phyloP scores from a whole-genome alignment of 1,140 invertebrate species.

The Formica selysi region DNA sequence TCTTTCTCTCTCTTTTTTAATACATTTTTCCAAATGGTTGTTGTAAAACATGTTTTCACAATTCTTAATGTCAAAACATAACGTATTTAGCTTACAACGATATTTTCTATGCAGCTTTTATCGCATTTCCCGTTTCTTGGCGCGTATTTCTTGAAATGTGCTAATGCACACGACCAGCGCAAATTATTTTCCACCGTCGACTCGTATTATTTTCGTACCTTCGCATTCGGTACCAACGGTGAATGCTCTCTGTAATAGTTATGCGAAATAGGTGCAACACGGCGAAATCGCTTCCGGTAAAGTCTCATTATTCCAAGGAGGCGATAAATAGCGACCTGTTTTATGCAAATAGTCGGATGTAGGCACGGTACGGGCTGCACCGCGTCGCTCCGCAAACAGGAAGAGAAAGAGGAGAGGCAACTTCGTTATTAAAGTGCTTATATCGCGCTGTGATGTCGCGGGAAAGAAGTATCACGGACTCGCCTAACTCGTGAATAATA shows the following conservation, averaged over 20 bases:
- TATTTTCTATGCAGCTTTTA: background rate
- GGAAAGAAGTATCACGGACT: constrained; percentile 65
- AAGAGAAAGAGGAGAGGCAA: constrained; percentile 12
- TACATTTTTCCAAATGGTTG: no score
- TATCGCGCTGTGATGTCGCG: constrained; percentile 39
- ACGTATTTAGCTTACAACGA: background rate
- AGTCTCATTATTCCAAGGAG: constrained; percentile 61
- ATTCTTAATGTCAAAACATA: background rate
- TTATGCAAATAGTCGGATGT: constrained; percentile 70
- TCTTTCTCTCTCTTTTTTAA: background rate
- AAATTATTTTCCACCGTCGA: constrained; percentile 38
- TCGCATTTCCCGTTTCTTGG: background rate
- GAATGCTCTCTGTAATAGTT: constrained; percentile 41
- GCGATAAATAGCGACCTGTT: constrained; percentile 72
- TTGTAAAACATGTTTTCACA: background rate
- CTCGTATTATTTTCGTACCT: constrained; percentile 14
- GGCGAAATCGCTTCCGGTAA: constrained; percentile 33
- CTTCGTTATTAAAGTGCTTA: constrained; percentile 72
- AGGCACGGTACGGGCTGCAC: constrained; percentile 60
- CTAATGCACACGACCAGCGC: constrained; percentile 3
- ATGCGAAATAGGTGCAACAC: constrained; percentile 39
- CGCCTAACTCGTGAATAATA: constrained; percentile 58
- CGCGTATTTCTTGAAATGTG: constrained; percentile 35
- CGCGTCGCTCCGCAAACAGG: background rate
- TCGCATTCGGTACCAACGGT: constrained; percentile 18